phyloP scores from a whole-genome alignment of 2,888 invertebrate genomes.

The Drosophila melanosoma region DNA sequence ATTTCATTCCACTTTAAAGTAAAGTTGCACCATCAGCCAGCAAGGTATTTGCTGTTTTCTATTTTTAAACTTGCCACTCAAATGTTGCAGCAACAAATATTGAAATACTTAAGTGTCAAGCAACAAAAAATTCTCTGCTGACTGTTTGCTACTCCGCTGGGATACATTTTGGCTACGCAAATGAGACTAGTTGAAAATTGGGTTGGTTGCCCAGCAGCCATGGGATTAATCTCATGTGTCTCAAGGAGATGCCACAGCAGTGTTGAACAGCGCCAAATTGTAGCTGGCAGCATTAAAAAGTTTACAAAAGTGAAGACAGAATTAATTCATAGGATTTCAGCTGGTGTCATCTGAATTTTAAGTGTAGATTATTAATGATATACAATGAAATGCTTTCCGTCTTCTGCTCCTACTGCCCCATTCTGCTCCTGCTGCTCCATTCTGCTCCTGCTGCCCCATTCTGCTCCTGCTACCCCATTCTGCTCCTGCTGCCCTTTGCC shows the following conservation, averaged over 20 bases:
- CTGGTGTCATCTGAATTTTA: constrained; percentile 38
- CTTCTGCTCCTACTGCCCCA: background rate
- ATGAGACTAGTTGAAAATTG: constrained; percentile 17
- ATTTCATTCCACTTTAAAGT: constrained; percentile 39
- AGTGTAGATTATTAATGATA: constrained; percentile 62
- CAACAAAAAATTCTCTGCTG: background rate
- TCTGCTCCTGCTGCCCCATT: constrained; percentile 12
- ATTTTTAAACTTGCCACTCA: constrained; percentile 8
- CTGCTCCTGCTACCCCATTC: background rate
- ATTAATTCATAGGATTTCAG: background rate
- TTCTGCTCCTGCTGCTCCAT: constrained; percentile 5
- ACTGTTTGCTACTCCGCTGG: background rate
- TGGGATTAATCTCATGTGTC: constrained; percentile 1
- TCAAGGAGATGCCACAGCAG: background rate
- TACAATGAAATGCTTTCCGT: constrained; percentile 34
- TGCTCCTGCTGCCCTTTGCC: constrained; percentile 24
- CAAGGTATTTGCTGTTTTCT: background rate
- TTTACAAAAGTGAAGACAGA: background rate
- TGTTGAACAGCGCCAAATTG: background rate
- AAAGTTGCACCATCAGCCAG: constrained; percentile 30
- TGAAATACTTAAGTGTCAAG: constrained; percentile 20
- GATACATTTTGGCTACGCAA: constrained; percentile 5
- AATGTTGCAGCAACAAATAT: constrained; percentile 29
- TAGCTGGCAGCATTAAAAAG: background rate
- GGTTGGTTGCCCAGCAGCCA: background rate